Percentiles rank a stretch among this genome's conserved stretches.
These are phyloP conservation scores for Resseliella maxima DNA, from an alignment of 2,888 invertebrate genomes.

Conservation along the genomic window DNA sequence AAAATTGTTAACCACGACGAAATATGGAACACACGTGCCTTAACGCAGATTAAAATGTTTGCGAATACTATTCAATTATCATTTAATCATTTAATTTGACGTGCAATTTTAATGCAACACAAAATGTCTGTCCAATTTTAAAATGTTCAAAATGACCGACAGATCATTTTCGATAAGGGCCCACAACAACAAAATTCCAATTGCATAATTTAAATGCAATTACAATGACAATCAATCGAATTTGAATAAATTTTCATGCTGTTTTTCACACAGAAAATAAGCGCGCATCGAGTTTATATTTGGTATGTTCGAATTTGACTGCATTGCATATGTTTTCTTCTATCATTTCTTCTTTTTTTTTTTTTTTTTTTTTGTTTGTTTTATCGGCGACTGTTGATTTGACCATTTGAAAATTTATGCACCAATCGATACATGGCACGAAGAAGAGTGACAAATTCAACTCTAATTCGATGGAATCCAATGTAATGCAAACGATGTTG, in stretches of 20 bases:
- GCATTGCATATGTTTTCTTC: constrained; percentile 43
- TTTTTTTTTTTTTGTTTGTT: too few species aligned
- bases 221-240: constrained; percentile 48
- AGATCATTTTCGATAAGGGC: neutral
- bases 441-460: neutral
- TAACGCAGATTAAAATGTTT: constrained; percentile 46
- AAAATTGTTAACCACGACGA: neutral
- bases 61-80: constrained; percentile 20
- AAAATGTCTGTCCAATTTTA: neutral
- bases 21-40: neutral
- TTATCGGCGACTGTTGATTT: neutral
- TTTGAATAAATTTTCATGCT: constrained; percentile 31
- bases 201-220: constrained; percentile 53
- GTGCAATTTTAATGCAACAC: constrained; percentile 7
- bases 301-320: constrained; percentile 11
- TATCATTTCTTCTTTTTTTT: neutral
- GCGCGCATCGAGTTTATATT: neutral
- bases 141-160: neutral
- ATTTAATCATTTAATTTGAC: constrained; percentile 25
- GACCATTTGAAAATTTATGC: neutral
- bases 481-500: neutral
- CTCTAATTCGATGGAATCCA: neutral
- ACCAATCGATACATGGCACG: neutral
- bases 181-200: neutral
- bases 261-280: neutral